Conservation (phyloP, 2,888 invertebrate genomes). For the Latrodectus hesperus region DNA sequence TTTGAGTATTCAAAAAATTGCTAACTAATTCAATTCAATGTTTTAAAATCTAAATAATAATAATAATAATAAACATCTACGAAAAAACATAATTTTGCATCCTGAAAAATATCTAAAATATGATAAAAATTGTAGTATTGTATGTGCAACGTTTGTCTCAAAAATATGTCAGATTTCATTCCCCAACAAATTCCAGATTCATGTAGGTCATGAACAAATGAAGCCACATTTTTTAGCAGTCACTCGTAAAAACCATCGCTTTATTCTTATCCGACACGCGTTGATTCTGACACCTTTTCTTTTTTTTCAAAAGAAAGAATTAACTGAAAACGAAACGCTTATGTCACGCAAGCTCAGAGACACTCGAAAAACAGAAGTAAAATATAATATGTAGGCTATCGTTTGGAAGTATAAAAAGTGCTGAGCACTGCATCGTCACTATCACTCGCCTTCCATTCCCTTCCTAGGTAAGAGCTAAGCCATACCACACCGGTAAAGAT, state of each 20-base stretch:
- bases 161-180: conserved; percentile 4
- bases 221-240: conserved; percentile 34
- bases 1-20: no score
- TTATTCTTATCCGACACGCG: conserved; percentile 34
- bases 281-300: conserved; percentile 30
- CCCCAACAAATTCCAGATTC: neutral
- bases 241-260: conserved; percentile 16
- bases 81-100: no score
- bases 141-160: neutral
- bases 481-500: neutral
- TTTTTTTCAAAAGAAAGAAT: conserved; percentile 36
- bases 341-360: neutral
- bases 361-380: conserved; percentile 9
- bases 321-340: conserved; percentile 33
- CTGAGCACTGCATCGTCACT: neutral
- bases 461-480: no score
- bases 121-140: no score
- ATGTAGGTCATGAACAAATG: conserved; percentile 43
- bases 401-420: conserved; percentile 21
- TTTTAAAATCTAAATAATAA: no score
- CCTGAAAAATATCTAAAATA: no score
- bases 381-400: neutral
- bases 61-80: no score
- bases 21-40: no score
- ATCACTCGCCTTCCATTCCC: neutral